Evolutionary conservation across 2,888 invertebrate species (phyloP).

Genomic region (Keiferia lycopersicella): DNA sequence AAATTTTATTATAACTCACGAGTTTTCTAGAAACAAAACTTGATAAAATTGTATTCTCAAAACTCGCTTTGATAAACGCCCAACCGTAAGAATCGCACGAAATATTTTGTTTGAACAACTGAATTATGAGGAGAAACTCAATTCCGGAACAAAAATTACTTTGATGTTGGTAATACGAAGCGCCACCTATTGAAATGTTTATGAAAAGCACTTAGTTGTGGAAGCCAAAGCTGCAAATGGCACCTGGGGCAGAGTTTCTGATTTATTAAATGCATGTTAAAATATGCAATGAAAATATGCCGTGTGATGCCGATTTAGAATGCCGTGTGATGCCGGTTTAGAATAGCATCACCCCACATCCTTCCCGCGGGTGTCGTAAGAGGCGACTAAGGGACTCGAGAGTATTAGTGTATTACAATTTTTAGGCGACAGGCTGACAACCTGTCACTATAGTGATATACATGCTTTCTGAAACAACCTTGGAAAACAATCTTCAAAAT

Average conservation of each 20-base stretch:
- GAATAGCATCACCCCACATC: too few relatives aligned
- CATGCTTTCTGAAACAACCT: too few relatives aligned
- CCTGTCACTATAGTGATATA: too few relatives aligned
- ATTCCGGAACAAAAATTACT: slow-evolving; percentile 17
- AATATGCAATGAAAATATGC: too few relatives aligned
- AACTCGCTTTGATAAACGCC: neutral
- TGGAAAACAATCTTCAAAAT: too few relatives aligned
- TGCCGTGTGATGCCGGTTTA: too few relatives aligned
- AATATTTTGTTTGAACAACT: slow-evolving; percentile 9
- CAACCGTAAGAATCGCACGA: neutral
- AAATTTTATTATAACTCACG: neutral
- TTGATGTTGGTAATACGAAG: neutral
- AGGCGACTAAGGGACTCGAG: too few relatives aligned
- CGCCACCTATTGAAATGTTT: slow-evolving; percentile 4
- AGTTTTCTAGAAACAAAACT: neutral
- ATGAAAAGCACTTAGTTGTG: neutral
- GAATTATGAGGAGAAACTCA: slow-evolving; percentile 21
- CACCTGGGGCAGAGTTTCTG: neutral
- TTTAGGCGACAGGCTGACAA: too few relatives aligned
- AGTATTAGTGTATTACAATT: too few relatives aligned
- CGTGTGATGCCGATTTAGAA: too few relatives aligned
- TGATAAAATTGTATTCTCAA: neutral
- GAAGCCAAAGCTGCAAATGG: neutral
- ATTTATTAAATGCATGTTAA: too few relatives aligned
- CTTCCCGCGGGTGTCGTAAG: too few relatives aligned